Evolutionary conservation across 2,888 invertebrate genomes (phyloP), one percentile per base, ranked within the genome.

Genomic region (Hirudinaria manillensis): DNA sequence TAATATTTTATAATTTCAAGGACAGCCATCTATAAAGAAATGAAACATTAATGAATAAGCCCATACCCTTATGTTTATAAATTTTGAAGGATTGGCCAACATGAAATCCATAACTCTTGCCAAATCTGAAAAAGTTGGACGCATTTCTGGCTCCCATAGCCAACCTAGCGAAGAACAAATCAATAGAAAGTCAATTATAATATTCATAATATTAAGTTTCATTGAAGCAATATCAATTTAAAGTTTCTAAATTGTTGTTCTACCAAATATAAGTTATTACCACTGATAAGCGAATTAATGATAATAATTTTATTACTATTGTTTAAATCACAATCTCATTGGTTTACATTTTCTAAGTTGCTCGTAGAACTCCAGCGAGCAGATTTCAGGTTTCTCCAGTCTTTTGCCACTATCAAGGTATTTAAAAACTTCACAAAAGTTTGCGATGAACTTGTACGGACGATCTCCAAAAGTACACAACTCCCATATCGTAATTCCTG

Each of bases 291-390:
- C n/a, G n/a, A n/a, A 36, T 36, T 10, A 6, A 45, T 45, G 16
- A 10, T 45, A 16, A 45, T 45, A 6, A 45, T 45, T 7, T 16
- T 45, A 10, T 6, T 10, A 45, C 13, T 45, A 45, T 45, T 45
- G 1, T 45, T 10, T 10, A 7, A 45, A 45, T 36, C 10, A 36
- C 10, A 16, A 45, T 10, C 16, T 16, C 45, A 45, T 45, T 45
- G 16, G 16, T 16, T 45, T 45, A 10, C 74, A 68, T 75, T 21
- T 38, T 38, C 24, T 24, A 24, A 68, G 68, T 32, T 27, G 91
- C 89, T 94, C 93, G 85, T 98, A 98, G 53, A 99, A 92, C 82
- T 98, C 96, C 78, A 96, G 89, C 0, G 95, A 94, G 83, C 95
- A 95, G 79, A 94, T 94, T 75, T 89, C 88, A 0, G 99, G 98